Conservation (phyloP, 2,888 invertebrate species). For the Dione juno region DNA sequence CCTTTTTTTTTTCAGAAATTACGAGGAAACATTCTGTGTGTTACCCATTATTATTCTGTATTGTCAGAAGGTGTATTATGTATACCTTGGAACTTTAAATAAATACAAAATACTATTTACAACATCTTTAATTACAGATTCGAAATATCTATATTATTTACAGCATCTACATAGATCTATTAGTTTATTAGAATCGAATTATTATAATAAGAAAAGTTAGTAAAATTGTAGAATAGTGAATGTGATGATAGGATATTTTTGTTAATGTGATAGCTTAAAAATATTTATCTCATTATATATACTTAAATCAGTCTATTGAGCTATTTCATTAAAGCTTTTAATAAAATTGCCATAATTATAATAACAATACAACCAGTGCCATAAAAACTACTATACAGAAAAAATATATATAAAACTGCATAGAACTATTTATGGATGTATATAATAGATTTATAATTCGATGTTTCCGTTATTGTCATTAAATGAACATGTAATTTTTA, state of each 20-base stretch:
- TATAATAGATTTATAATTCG: slow-evolving; percentile 1
- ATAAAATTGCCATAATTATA: background rate
- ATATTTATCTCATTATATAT: slow-evolving; percentile 7
- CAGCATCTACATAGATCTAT: slow-evolving; percentile 22
- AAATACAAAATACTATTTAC: slow-evolving; percentile 45
- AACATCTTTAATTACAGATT: slow-evolving; percentile 41
- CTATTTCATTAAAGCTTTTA: slow-evolving; percentile 9
- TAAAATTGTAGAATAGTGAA: slow-evolving; percentile 16
- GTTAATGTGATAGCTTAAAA: background rate
- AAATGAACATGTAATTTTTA: slow-evolving; percentile 3
- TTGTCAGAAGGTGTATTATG: slow-evolving; percentile 95
- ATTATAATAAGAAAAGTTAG: slow-evolving; percentile 13
- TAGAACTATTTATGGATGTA: slow-evolving; percentile 1
- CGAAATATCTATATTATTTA: slow-evolving; percentile 25
- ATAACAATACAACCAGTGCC: background rate
- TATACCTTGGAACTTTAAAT: slow-evolving; percentile 96
- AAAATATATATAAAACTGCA: background rate
- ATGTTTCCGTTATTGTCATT: slow-evolving; percentile 6
- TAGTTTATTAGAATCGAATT: slow-evolving; percentile 30
- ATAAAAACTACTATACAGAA: background rate
- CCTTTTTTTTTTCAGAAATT: slow-evolving; percentile 74
- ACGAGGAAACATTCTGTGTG: slow-evolving; percentile 88
- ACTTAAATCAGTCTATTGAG: slow-evolving; percentile 12
- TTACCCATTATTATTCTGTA: slow-evolving; percentile 96
- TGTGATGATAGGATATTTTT: slow-evolving; percentile 4